Base-by-base conservation (phyloP, 2,888 invertebrate genomes). In the Acronicta psi region DNA sequence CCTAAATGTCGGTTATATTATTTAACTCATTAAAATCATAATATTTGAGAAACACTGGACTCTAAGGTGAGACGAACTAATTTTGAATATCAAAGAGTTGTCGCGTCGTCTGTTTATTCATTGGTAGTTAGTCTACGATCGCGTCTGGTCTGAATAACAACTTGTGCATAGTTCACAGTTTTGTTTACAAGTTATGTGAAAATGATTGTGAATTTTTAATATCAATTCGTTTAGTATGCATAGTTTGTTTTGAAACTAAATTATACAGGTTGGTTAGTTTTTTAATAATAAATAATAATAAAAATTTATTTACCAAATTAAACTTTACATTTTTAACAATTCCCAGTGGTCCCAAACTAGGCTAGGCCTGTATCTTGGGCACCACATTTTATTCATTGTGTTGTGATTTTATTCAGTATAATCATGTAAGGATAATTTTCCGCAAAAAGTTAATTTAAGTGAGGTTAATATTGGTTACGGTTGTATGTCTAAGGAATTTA, bases 11-110 rank as follows among this genome's bases (percentile, higher is more conserved):
- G n/a, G n/a, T n/a, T n/a, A n/a, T n/a, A n/a, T n/a, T 1, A 25
- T 9, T 25, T 25, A 7, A 25, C 25, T 25, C 9, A 25, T 25
- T 9, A 25, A 5, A 9, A 20, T 4, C 9, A 50, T n/a, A n/a
- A n/a, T n/a, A n/a, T n/a, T 86, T 85, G 79, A 80, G 82, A 80
- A 77, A 60, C 75, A 58, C 70, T 66, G 77, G 17, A 59, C 44
- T 13, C 38, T 57, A 69, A 83, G 81, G 79, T 84, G 78, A 80
- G 79, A 74, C 75, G 62, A 78, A 82, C 82, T 82, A 81, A 87
- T 85, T 87, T 79, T 79, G 79, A 83, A 88, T 87, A 87, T 88
- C 85, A 89, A 88, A 87, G 84, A 82, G 75, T 60, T 63, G 59
- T 74, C 67, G 72, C 71, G 61, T 57, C 54, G 60, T 66, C 59